Evolutionary conservation across 2,113 vertebrate species (phyloP).

Genomic region (Piaya cayana): DNA sequence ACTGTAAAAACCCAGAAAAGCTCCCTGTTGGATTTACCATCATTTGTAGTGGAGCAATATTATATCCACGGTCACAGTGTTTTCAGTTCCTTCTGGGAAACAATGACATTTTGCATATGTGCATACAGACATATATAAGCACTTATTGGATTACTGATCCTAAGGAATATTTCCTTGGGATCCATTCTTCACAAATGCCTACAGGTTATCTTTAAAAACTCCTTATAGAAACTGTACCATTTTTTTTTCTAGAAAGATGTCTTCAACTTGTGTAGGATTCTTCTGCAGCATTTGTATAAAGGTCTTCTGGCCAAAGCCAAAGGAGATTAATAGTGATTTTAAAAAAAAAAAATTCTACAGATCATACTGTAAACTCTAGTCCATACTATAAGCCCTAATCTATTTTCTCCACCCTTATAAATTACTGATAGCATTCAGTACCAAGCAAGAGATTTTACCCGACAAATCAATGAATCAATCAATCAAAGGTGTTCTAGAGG

Average conservation of each 20-base stretch:
- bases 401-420: background rate
- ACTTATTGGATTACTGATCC: background rate
- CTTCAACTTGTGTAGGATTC: background rate
- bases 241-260: background rate
- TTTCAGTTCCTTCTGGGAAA: background rate
- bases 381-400: background rate
- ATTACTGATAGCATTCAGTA: background rate
- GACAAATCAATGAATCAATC: background rate
- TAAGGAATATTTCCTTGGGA: background rate
- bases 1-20: background rate
- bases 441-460: background rate
- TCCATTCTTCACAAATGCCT: background rate
- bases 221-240: background rate
- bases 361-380: background rate
- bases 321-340: background rate
- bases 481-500: background rate
- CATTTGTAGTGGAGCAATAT: background rate
- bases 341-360: background rate
- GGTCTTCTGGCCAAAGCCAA: background rate
- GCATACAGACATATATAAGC: background rate
- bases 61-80: background rate
- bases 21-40: background rate
- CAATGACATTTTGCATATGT: background rate
- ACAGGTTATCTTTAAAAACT: background rate
- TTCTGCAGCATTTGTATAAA: background rate